Evolutionary conservation across 1,140 invertebrate genomes (phyloP).

Genomic region (Agrypnia vestita): DNA sequence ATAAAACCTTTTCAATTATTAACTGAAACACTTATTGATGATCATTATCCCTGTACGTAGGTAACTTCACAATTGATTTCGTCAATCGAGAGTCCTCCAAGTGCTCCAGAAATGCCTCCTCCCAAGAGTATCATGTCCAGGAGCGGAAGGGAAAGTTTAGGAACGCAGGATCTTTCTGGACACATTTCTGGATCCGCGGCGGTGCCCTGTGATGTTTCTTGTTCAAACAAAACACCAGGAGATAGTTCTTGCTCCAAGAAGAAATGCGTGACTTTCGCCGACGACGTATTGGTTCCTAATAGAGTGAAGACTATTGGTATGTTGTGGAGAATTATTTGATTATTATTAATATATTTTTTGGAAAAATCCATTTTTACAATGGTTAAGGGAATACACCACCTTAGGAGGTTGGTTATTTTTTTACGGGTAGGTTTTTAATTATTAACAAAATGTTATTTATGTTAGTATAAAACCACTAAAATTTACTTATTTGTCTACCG

Average conservation of each 20-base stretch:
- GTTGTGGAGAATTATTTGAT: background rate
- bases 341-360: background rate
- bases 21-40: no score
- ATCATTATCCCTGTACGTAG: background rate
- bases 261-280: slow-evolving; percentile 19
- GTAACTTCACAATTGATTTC: slow-evolving; percentile 38
- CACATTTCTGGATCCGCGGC: no score
- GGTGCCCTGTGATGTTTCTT: slow-evolving; percentile 18
- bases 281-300: background rate
- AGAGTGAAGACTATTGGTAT: background rate
- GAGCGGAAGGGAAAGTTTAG: background rate
- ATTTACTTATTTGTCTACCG: no score
- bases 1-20: no score
- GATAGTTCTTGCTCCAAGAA: slow-evolving; percentile 1
- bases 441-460: no score
- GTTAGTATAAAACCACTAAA: no score
- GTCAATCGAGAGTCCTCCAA: slow-evolving; percentile 48
- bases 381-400: no score
- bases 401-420: no score
- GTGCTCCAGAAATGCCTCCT: background rate
- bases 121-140: slow-evolving; percentile 52
- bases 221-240: slow-evolving; percentile 19
- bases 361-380: background rate
- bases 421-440: no score
- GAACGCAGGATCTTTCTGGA: background rate